These are phyloP conservation scores for Alcedo quadribrachys DNA, from an alignment of 2,797 vertebrate genomes.

Conservation along the genomic window DNA sequence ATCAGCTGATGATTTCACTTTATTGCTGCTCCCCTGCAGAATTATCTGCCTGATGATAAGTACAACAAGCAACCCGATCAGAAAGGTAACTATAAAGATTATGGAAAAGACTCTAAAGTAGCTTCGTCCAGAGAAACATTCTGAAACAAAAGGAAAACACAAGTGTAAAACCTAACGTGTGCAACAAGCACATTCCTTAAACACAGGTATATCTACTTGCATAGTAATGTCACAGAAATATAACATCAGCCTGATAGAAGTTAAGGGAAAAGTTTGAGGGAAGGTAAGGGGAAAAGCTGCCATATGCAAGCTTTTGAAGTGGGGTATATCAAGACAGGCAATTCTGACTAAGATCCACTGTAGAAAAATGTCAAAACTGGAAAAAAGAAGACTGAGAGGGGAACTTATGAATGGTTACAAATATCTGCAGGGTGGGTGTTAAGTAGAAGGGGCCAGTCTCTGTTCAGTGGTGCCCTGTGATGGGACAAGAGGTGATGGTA, in stretches of 20 bases:
- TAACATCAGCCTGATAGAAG: not conserved
- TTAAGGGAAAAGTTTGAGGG: not conserved
- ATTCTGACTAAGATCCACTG: not conserved
- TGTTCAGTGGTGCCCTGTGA: too few relatives aligned
- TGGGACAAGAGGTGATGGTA: too few relatives aligned
- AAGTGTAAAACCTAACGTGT: not conserved
- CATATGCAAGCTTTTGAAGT: not conserved
- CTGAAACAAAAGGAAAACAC: conserved; percentile 74
- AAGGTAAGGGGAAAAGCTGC: not conserved
- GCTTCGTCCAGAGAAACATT: conserved; percentile 84
- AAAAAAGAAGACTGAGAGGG: too few relatives aligned
- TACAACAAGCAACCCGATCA: conserved; percentile 90
- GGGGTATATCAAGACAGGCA: not conserved
- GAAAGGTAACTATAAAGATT: conserved; percentile 90
- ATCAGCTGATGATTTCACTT: conserved; percentile 77
- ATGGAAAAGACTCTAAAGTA: conserved; percentile 93
- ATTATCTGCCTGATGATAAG: conserved; percentile 88
- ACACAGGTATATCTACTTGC: not conserved
- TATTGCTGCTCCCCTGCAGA: conserved; percentile 80
- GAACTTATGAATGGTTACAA: too few relatives aligned
- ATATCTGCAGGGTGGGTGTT: too few relatives aligned
- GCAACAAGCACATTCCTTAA: not conserved
- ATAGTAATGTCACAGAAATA: not conserved
- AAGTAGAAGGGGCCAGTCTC: too few relatives aligned
- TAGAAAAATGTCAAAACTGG: not conserved